Conservation (phyloP, 92 coral and sea anemone species). For the Nematostella vectensis region DNA sequence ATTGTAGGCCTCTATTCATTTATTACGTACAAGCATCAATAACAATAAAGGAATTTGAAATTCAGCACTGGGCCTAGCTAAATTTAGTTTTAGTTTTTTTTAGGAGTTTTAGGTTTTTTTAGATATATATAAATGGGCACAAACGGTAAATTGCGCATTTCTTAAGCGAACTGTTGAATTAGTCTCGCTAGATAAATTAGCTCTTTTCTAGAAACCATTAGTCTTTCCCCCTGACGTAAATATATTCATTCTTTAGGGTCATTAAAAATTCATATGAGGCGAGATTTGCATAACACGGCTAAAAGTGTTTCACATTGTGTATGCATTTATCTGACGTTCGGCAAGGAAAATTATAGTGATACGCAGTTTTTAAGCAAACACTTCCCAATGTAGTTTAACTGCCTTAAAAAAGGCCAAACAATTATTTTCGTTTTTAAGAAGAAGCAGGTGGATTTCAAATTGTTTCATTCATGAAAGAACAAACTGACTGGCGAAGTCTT, state of each 20-base stretch:
- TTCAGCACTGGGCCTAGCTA: too few species aligned
- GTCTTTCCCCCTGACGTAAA: slow-evolving; percentile 1
- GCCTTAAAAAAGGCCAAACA: neutral
- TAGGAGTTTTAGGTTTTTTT: too few species aligned
- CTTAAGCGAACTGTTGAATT: too few species aligned
- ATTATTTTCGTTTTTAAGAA: neutral
- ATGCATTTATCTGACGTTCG: too few species aligned
- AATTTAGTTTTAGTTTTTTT: too few species aligned
- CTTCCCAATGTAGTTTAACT: neutral
- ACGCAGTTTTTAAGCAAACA: neutral
- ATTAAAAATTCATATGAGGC: slow-evolving; percentile 1
- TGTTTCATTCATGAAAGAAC: neutral
- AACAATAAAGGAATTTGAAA: too few species aligned
- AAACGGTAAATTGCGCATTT: too few species aligned
- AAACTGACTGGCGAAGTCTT: neutral
- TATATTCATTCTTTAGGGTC: neutral
- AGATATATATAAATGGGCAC: too few species aligned
- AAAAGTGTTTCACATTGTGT: neutral
- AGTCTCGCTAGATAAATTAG: too few species aligned
- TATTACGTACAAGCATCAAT: too few species aligned
- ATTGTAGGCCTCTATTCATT: too few species aligned
- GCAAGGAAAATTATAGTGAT: too few species aligned
- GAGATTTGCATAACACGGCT: neutral
- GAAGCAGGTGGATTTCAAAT: neutral
- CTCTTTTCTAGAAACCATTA: neutral